Base-by-base conservation (phyloP, 2,888 invertebrate genomes). In the Megamerina dolium region DNA sequence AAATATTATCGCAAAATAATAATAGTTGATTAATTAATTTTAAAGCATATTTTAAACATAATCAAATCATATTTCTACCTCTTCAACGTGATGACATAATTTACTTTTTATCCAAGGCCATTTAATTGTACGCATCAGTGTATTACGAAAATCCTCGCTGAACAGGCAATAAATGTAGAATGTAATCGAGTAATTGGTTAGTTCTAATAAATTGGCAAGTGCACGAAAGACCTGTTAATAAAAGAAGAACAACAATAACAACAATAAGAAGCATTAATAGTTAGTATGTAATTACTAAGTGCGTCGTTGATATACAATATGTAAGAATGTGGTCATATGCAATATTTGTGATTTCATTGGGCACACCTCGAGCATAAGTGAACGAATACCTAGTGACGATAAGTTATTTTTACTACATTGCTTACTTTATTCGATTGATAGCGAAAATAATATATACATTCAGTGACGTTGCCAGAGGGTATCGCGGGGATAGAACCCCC, bases 121-220 rank as follows among this genome's bases (percentile, higher is more conserved):
- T 49, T 76, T 75, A 48, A 83, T 66, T n/a, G 82, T 81, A 21
- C 78, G 74, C 51, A 81, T 68, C 49, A 83, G 68, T 1, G 85
- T 85, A 58, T 79, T 80, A 26, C 85, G 77, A 66, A 85, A 86
- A 59, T 85, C 85, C 58, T 84, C 82, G 51, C 84, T 85, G 67
- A 85, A 84, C 46, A 85, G 75, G 64, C 83, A 85, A 70, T 86
- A 86, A 48, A 86, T 82, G 66, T 85, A 83, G 73, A 86, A 86
- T 27, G 85, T 85, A 49, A 84, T 78, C 23, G 85, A 84, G 66
- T 85, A 86, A 68, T 85, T 85, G 53, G 80, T 79, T 36, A 85
- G 75, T 72, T 86, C 85, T 62, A 86, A 71, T 23, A 85, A 73
- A 69, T 86, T 86, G 43, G 85, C 83, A 37, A 82, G 64, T 1